Conservation (phyloP, 1,140 invertebrate species). For the Saxidomus purpurata region DNA sequence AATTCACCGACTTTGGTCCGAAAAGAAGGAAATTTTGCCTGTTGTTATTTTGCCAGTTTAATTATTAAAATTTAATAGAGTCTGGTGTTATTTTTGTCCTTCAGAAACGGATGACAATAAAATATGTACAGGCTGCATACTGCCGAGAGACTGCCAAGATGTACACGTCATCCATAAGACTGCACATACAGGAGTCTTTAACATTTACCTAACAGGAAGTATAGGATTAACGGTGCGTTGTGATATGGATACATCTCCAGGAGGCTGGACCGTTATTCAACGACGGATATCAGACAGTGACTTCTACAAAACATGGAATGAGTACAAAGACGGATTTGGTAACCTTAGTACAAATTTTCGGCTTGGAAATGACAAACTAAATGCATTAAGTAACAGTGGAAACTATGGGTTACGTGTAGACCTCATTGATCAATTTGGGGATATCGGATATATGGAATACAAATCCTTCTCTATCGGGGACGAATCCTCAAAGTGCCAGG, state of each 20-base stretch:
- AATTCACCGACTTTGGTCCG: too few relatives aligned
- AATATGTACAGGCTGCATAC: neutral
- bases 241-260: constrained; percentile 88
- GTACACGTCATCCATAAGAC: neutral
- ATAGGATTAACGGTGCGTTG: neutral
- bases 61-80: too few relatives aligned
- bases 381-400: constrained; percentile 88
- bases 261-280: constrained; percentile 95
- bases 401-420: constrained; percentile 23
- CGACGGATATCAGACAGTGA: constrained; percentile 92
- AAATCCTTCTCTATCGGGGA: neutral
- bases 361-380: constrained; percentile 34
- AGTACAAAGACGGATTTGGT: constrained; percentile 88
- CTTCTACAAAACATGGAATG: too few relatives aligned
- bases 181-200: neutral
- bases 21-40: too few relatives aligned
- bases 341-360: constrained; percentile 38
- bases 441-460: neutral
- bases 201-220: neutral
- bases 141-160: neutral
- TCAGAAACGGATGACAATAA: neutral
- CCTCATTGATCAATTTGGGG: neutral
- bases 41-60: too few relatives aligned
- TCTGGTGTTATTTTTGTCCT: neutral
- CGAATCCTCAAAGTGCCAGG: neutral